Evolutionary conservation across 1,140 invertebrate genomes (phyloP), one percentile per base, ranked within the genome.

Genomic region (Diabrotica undecimpunctata): DNA sequence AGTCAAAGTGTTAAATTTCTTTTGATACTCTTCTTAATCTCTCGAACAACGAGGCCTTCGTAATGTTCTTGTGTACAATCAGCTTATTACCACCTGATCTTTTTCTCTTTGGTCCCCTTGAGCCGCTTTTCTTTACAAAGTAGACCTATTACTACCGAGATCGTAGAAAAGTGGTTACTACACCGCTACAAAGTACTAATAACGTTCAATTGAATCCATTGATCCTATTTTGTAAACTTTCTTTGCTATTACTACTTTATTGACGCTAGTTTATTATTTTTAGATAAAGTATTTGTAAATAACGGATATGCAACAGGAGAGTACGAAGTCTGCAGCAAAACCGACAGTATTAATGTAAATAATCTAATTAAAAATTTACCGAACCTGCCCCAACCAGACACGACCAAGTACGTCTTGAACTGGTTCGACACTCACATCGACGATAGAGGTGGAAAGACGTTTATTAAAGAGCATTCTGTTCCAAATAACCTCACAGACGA

Each of bases 221-320:
- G 25, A 25, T 25, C 25, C 1, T 25, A 25, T 25, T 25, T 25
- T 25, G 14, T 2, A 25, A 55, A 25, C 8, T 7, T 55, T 14
- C 14, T 36, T 55, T 55, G n/a, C 41, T 46, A 46, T 46, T 25
- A 25, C 25, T 25, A 2, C 25, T 25, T 25, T 25, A 25, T 25
- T 25, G 25, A 25, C 25, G 2, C 41, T 46, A 54, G 3, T 35
- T 13, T 13, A 58, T 71, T 72, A 37, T 67, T 71, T 83, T 8
- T 75, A 88, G 87, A 88, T 70, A 86, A 85, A 77, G 78, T 88
- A 68, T 65, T 87, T 66, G 74, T 88, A 54, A 83, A 84, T 54
- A 84, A 82, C 68, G 84, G 86, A 36, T 75, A 81, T 62, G 63
- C 84, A 65, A 70, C 86, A 41, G 86, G 83, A 8, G 85, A 88